Evolutionary conservation across 1,140 invertebrate species (phyloP).

Genomic region (Drosophila sturtevanti): DNA sequence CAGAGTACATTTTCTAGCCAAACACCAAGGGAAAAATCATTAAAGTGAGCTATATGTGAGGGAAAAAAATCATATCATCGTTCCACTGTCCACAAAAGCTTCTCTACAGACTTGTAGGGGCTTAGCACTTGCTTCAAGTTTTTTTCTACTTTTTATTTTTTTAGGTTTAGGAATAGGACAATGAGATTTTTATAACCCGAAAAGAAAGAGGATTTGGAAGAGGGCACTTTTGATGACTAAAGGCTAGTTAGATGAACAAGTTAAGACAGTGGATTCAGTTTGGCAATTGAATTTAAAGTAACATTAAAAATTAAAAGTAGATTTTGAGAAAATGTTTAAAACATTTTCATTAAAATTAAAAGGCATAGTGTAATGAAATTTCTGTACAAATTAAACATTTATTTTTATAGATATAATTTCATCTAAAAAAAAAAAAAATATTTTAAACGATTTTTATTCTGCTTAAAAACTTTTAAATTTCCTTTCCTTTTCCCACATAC

Average conservation of each 20-base stretch:
- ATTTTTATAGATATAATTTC: too few species aligned
- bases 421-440: too few species aligned
- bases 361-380: too few species aligned
- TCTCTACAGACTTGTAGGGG: background rate
- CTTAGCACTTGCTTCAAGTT: background rate
- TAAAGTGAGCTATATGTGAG: slow-evolving; percentile 23
- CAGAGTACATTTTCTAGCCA: slow-evolving; percentile 7
- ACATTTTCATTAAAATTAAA: too few species aligned
- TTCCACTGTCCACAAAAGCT: slow-evolving; percentile 3
- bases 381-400: too few species aligned
- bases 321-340: too few species aligned
- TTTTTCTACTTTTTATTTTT: slow-evolving; percentile 1
- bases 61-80: background rate
- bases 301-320: too few species aligned
- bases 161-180: slow-evolving; percentile 33
- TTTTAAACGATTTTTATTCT: too few species aligned
- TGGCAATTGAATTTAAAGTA: background rate
- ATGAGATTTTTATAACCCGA: slow-evolving; percentile 18
- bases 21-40: slow-evolving; percentile 13
- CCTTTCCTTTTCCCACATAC: too few species aligned
- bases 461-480: too few species aligned
- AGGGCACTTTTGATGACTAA: background rate
- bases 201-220: too few species aligned
- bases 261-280: slow-evolving; percentile 1
- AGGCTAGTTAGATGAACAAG: slow-evolving; percentile 5